Base-by-base conservation (phyloP, 2,797 vertebrate species). In the Leptatherina wallacei region DNA sequence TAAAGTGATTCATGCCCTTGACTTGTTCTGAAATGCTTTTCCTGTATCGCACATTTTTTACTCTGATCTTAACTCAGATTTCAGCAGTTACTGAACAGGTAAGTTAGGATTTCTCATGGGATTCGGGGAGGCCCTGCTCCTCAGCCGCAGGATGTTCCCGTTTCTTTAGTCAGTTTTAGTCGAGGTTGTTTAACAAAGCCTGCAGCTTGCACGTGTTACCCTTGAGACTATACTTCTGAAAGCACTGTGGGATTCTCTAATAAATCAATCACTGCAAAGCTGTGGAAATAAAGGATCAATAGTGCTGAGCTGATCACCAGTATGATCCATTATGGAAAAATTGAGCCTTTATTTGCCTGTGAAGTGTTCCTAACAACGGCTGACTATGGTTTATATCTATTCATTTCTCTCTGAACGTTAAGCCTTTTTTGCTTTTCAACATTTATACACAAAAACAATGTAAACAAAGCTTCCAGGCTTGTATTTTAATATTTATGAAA, bases 391-490 rank as follows among this genome's bases (percentile, higher is more conserved):
- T 64, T 54, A 65, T 68, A 74, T 85, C 65, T 56, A 56, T 33
- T 49, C 59, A 2, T 70, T 76, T 80, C 62, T 78, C 49, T 60
- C 68, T 74, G 58, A 47, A 51, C 55, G 69, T 70, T 73, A 78
- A 81, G 65, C 80, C 66, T 16, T 47, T 71, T 82, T 72, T 67
- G 80, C 61, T 60, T 71, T 68, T 69, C 38, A 38, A 32, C 74
- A 13, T 77, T 72, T 66, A 58, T 63, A 71, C 70, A 63, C 71
- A 51, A 59, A 81, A 54, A 78, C 69, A 84, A 88, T 76, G 85
- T 86, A 88, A 88, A 89, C 85, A 89, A 72, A 85, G 72, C 74
- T 67, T 36, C 18, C 0, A 30, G 61, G 61, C 58, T 0, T 11
- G 44, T 24, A 27, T 82, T 72, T 70, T 20, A 72, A 60, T 68